Evolutionary conservation across 1,140 invertebrate species (phyloP).

Genomic region (Drosophila suzukii): DNA sequence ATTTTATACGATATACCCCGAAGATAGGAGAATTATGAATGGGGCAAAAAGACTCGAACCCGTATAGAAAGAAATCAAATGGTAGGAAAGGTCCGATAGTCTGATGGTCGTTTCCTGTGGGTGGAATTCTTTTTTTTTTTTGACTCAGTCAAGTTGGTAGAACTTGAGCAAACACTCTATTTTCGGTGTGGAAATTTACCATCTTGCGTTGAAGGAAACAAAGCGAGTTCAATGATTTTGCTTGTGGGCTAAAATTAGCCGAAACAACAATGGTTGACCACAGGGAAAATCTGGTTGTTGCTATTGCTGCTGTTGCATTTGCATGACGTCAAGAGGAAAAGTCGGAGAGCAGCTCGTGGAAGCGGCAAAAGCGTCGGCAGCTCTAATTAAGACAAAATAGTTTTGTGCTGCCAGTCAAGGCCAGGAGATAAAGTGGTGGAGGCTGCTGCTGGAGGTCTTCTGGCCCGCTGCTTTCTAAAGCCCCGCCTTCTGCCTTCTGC

Average conservation of each 20-base stretch:
- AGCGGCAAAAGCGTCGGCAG: slow-evolving; percentile 5
- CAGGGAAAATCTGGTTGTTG: slow-evolving; percentile 17
- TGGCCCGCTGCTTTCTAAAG: slow-evolving; percentile 11
- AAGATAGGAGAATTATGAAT: slow-evolving; percentile 28
- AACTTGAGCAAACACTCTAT: slow-evolving; percentile 50
- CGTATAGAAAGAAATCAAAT: slow-evolving; percentile 2
- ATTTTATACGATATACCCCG: slow-evolving; percentile 5
- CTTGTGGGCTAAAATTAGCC: slow-evolving; percentile 50
- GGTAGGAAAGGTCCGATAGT: slow-evolving; percentile 12
- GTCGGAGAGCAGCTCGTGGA: not conserved
- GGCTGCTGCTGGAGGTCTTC: slow-evolving; percentile 6
- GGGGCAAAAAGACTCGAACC: slow-evolving; percentile 8
- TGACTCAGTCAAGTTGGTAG: slow-evolving; percentile 38
- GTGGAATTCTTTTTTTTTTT: slow-evolving; percentile 12
- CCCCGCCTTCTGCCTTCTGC: slow-evolving; percentile 17
- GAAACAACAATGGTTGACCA: slow-evolving; percentile 27
- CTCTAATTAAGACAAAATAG: slow-evolving; percentile 71
- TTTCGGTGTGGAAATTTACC: slow-evolving; percentile 52
- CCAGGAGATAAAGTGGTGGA: slow-evolving; percentile 25
- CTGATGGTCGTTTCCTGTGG: slow-evolving; percentile 44
- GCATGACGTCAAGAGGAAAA: slow-evolving; percentile 62
- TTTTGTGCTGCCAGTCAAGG: slow-evolving; percentile 26
- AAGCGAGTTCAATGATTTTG: slow-evolving; percentile 50
- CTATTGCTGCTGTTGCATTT: slow-evolving; percentile 31
- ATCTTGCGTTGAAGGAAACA: slow-evolving; percentile 12